Base-by-base conservation (phyloP, 2,113 vertebrate genomes). In the Ailuropoda melanoleuca region DNA sequence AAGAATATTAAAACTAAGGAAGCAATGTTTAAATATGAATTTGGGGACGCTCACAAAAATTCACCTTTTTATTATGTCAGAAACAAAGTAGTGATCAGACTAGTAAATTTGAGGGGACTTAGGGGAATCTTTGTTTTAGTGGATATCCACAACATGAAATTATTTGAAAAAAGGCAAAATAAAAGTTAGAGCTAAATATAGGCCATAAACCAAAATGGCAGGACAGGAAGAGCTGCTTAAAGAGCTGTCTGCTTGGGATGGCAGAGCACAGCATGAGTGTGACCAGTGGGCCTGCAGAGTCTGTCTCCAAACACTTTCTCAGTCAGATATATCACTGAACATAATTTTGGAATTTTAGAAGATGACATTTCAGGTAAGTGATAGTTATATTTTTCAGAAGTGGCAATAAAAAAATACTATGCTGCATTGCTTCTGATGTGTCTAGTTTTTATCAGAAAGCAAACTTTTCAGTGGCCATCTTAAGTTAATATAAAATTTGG, bases 401-500 rank as follows among this genome's bases (percentile, higher is more conserved):
- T 78, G 14, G 43, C 19, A 60, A 81, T 92, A n/a, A 90, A 64
- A 78, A 56, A 97, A 92, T 66, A 72, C 15, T 75, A 23, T 74
- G 62, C 34, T 60, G n/a, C 4, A 18, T 9, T 90, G 77, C 4
- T 39, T 91, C 84, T 72, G 50, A 55, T 55, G 64, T n/a, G 10
- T 48, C 62, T 88, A 56, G 62, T 37, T 4, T 88, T 19, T 74
- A n/a, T 12, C 18, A 46, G 55, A 64, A 96, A 80, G 58, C 55
- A 39, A 70, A 68, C 29, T 12, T 34, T 24, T 60, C 53, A 95
- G 26, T 82, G 68, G 39, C 24, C 58, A 80, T 83, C 21, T 75
- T 93, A 91, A 91, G 43, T 80, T 88, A 83, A n/a, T 84, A 72
- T 90, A 87, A 93, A 95, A 93, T 78, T 86, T 88, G 68, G 43